These are phyloP conservation scores for Penaeus indicus DNA, from an alignment of 1,140 invertebrate genomes.

Conservation along the genomic window DNA sequence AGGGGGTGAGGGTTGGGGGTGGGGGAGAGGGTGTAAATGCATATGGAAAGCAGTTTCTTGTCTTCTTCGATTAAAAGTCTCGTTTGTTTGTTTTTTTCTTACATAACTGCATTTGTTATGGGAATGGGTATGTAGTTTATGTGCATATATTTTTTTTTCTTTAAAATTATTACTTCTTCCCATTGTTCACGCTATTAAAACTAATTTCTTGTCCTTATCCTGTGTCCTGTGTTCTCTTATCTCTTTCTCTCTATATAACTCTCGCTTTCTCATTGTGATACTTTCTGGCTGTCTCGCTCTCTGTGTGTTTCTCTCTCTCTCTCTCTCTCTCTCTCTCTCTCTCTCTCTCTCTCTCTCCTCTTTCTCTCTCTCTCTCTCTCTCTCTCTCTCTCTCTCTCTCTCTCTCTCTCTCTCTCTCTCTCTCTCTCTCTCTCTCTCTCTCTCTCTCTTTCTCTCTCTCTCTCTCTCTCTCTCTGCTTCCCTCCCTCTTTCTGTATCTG, in stretches of 20 bases:
- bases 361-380: slow-evolving; percentile 6
- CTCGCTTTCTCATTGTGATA: background rate
- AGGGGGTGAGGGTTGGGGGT: background rate
- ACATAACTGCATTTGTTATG: too few relatives aligned
- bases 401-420: background rate
- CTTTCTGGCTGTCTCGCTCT: background rate
- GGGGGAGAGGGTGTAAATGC: background rate
- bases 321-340: background rate
- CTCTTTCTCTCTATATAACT: background rate
- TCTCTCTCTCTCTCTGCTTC: background rate
- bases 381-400: background rate
- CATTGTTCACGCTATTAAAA: too few relatives aligned
- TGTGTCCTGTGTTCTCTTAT: background rate
- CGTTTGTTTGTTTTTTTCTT: too few relatives aligned
- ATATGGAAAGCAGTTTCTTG: too few relatives aligned
- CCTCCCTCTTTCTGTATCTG: background rate
- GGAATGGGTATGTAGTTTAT: too few relatives aligned
- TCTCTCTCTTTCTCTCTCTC: slow-evolving; percentile 31
- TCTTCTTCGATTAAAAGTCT: too few relatives aligned
- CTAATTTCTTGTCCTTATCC: background rate
- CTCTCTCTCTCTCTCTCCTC: too few relatives aligned
- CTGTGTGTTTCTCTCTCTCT: background rate
- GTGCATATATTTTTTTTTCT: too few relatives aligned
- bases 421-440: background rate
- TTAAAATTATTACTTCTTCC: too few relatives aligned